Evolutionary conservation across 2,113 vertebrate genomes (phyloP), one percentile per base, ranked within the genome.

Genomic region (Hydrochoerus hydrochaeris): DNA sequence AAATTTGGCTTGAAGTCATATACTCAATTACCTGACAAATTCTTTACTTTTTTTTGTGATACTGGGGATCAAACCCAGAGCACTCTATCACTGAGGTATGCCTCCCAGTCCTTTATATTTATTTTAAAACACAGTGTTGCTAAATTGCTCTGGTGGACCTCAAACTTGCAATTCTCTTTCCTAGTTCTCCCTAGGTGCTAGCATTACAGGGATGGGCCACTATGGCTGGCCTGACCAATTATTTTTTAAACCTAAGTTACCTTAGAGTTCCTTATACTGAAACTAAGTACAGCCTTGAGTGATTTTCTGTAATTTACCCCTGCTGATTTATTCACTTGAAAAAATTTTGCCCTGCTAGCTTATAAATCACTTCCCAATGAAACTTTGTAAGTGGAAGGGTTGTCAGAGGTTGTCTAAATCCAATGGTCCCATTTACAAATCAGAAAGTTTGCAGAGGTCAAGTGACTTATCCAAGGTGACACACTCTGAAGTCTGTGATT

Each of bases 1-100:
- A 92, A 77, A 38, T 49, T 78, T 87, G 69, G 86, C 77, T 63
- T 30, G 44, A 71, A 94, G 78, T 49, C 49, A 95, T 35, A 85
- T 71, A 67, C 26, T 95, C 35, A 16, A 84, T 20, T 46, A 77
- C 44, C 13, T 30, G 26, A 46, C 73, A 41, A 77, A 26, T 77
- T 77, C 28, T 41, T 75, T 19, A n/a, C 65, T 52, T 52, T 69
- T 71, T 46, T 77, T 46, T 77, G 73, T 77, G 44, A 7, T 77
- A 16, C 41, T 77, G 73, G 73, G 73, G 26, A 77, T 7, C 6
- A 22, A 77, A 46, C 24, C 73, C 6, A 3, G 13, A 26, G 44
- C 12, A 30, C 73, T 46, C 24, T 17, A 77, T 5, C 13, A 49
- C 44, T 49, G 44, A 49, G 44, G 44, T 49, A 17, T 0, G 28